Evolutionary conservation across 1,140 invertebrate species (phyloP).

Genomic region (Ceratoteleas bidentatus): DNA sequence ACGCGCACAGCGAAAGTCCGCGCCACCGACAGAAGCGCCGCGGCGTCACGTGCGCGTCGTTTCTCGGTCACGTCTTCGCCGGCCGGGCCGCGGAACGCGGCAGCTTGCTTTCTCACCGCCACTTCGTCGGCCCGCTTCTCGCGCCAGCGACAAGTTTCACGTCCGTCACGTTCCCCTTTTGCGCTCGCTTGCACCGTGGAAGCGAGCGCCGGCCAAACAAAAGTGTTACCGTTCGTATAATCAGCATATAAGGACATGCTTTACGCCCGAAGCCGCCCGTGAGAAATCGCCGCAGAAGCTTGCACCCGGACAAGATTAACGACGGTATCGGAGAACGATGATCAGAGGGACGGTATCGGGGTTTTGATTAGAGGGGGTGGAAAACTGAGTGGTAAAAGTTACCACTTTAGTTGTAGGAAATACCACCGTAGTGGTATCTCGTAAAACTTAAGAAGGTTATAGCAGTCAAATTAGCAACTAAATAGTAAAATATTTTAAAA

Average conservation of each 20-base stretch:
- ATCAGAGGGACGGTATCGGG: too few relatives aligned
- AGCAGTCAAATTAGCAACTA: too few relatives aligned
- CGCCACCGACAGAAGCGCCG: constrained; percentile 23
- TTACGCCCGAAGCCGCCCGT: constrained; percentile 6
- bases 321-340: not conserved
- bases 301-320: not conserved
- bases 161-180: constrained; percentile 50
- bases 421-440: too few relatives aligned
- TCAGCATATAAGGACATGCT: constrained; percentile 21
- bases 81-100: constrained; percentile 24
- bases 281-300: constrained; percentile 1
- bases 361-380: not conserved
- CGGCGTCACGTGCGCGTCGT: constrained; percentile 47
- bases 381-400: too few relatives aligned
- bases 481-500: too few relatives aligned
- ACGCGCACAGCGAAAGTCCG: constrained; percentile 60
- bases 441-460: too few relatives aligned
- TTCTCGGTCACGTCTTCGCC: constrained; percentile 60
- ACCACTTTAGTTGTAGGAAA: too few relatives aligned
- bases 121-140: constrained; percentile 61
- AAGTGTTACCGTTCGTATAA: constrained; percentile 50
- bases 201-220: constrained; percentile 22
- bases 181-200: constrained; percentile 33
- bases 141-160: constrained; percentile 52
- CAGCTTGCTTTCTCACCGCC: constrained; percentile 58